Evolutionary conservation across 2,797 vertebrate species (phyloP), one percentile per base, ranked within the genome.

Genomic region (Cephalopachus bancanus): DNA sequence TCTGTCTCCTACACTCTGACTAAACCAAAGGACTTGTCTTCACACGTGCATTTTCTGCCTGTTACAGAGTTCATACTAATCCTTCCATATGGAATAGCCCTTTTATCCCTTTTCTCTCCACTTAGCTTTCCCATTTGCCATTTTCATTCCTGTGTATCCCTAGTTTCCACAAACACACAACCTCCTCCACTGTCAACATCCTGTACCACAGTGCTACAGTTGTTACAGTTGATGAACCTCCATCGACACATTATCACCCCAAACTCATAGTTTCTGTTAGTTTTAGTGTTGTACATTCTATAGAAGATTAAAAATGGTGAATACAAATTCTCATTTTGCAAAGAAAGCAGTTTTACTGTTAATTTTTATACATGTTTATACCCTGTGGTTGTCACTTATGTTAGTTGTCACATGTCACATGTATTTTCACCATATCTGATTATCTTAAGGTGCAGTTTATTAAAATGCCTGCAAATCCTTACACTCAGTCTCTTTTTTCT

Each of bases 391-490:
- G 65, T 64, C 5, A 65, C 26, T 88, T 84, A 33, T 79, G 11
- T 92, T 83, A 33, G 12, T 89, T 80, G 22, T 62, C 76, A 65
- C 15, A 49, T 9, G 8, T 75, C 53, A 53, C 60, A 12, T 65
- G 11, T 87, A 20, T 64, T 89, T 90, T 75, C 37, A 94, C 17
- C 51, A 92, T 72, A 60, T 85, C 33, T 85, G 67, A 69, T 80
- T 72, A 51, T 88, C 5, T 19, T 65, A 89, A 91, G 53, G 11
- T 4, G 55, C 16, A 64, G 1, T 44, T 79, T 57, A 80, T 76
- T 44, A 75, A 94, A 91, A 72, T 84, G 33, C 26, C 7, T 84
- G 8, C 53, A 76, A 44, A 30, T 64, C 28, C 26, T 86, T 24
- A 87, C 3, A 30, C 30, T 65, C 37, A 44, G 44, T 44, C 44